Evolutionary conservation across 2,888 invertebrate genomes (phyloP).

Genomic region (Lucinisca nassula): DNA sequence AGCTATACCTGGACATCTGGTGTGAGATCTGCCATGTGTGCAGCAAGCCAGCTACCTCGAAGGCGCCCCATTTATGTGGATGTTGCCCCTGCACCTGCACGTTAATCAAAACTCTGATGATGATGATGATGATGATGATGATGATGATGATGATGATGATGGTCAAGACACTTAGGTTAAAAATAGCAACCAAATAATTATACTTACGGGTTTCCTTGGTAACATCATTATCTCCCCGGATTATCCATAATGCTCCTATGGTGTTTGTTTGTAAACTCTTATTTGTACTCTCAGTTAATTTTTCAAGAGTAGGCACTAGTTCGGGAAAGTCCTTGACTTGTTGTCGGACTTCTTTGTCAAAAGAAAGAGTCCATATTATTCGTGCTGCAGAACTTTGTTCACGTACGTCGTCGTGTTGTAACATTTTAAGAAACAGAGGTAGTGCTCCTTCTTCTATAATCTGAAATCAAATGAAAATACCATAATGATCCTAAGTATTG

Average conservation of each 20-base stretch:
- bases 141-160: no score
- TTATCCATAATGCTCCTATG: conserved; percentile 82
- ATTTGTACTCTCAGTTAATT: conserved; percentile 76
- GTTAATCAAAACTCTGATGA: no score
- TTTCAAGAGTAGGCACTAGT: conserved; percentile 75
- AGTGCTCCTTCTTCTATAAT: conserved; percentile 82
- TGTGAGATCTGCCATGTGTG: no score
- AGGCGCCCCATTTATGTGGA: no score
- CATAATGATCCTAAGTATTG: no score
- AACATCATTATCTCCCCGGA: conserved; percentile 81
- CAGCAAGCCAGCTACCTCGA: no score
- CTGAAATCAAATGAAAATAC: conserved; percentile 66
- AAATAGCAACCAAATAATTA: no score
- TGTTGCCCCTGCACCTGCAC: no score
- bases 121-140: no score
- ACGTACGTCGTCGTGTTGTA: conserved; percentile 74
- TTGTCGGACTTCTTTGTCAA: conserved; percentile 80
- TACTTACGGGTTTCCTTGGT: conserved; percentile 61
- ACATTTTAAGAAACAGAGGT: conserved; percentile 76
- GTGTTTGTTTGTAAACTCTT: conserved; percentile 76
- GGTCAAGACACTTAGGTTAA: no score
- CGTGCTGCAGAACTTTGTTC: conserved; percentile 80
- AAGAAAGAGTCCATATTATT: conserved; percentile 83
- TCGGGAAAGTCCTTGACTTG: conserved; percentile 75
- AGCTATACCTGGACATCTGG: no score